Conservation (phyloP, 2,113 vertebrate species). For the Lophotis ruficrista region DNA sequence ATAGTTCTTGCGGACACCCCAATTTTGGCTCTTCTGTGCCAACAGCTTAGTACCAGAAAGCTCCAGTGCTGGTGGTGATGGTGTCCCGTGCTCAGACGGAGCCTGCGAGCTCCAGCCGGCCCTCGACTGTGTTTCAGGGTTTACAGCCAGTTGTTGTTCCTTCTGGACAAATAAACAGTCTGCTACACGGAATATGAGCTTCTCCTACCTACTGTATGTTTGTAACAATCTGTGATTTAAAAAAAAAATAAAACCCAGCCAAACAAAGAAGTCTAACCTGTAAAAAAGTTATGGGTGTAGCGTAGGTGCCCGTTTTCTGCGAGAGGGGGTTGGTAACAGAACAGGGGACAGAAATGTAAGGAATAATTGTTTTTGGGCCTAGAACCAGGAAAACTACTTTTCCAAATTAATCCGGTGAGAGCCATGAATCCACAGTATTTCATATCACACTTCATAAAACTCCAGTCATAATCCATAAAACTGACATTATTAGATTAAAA, state of each 20-base stretch:
- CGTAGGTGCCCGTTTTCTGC: constrained; percentile 45
- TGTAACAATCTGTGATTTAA: neutral
- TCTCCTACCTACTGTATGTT: constrained; percentile 23
- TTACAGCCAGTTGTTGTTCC: neutral
- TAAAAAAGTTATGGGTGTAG: constrained; percentile 40
- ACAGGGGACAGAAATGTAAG: constrained; percentile 58
- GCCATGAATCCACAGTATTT: constrained; percentile 75
- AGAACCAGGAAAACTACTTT: constrained; percentile 74
- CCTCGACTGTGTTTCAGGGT: neutral
- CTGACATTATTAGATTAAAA: constrained; percentile 78
- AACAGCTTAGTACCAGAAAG: fast-evolving
- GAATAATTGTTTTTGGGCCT: constrained; percentile 72
- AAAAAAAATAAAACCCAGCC: neutral
- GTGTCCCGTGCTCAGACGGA: fast-evolving
- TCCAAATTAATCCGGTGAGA: constrained; percentile 73
- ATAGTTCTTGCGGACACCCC: neutral
- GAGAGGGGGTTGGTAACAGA: constrained; percentile 36
- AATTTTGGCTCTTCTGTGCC: neutral
- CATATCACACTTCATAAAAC: constrained; percentile 72
- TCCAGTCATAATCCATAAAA: constrained; percentile 71
- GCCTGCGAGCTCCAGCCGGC: neutral
- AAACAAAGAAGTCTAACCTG: constrained; percentile 43
- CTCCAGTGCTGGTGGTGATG: neutral
- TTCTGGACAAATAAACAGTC: neutral
- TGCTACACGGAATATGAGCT: neutral